These are phyloP conservation scores for Agrotis segetum DNA, from an alignment of 2,888 invertebrate genomes.

Conservation along the genomic window DNA sequence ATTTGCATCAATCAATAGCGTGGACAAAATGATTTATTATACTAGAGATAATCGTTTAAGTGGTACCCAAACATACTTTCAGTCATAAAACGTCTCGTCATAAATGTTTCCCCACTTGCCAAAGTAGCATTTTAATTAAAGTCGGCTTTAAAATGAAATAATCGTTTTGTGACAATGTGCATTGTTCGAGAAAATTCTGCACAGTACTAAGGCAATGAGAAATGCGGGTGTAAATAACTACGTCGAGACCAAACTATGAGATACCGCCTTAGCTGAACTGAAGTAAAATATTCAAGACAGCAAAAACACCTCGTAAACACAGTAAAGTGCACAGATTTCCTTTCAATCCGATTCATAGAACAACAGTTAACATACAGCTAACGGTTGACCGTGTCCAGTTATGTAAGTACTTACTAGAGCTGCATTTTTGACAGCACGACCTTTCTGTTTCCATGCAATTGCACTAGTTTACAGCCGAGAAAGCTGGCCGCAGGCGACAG, in stretches of 20 bases:
- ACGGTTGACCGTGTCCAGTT: slow-evolving; percentile 57
- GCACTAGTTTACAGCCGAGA: slow-evolving; percentile 87
- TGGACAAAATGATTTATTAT: slow-evolving; percentile 54
- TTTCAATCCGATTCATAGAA: slow-evolving; percentile 35
- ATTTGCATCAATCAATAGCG: slow-evolving; percentile 59
- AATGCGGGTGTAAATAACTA: slow-evolving; percentile 54
- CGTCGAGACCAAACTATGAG: slow-evolving; percentile 27
- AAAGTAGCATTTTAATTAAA: slow-evolving; percentile 42
- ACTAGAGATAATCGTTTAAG: slow-evolving; percentile 33
- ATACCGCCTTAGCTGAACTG: slow-evolving; percentile 30
- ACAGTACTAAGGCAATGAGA: slow-evolving; percentile 29
- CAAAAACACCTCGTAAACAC: slow-evolving; percentile 30
- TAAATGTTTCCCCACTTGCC: slow-evolving; percentile 14
- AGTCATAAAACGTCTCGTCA: neutral
- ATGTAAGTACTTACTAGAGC: slow-evolving; percentile 64
- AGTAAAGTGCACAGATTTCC: slow-evolving; percentile 34
- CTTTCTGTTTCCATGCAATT: slow-evolving; percentile 69
- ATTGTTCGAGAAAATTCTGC: slow-evolving; percentile 51
- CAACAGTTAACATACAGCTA: slow-evolving; percentile 51
- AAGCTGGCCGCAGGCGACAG: slow-evolving; percentile 83
- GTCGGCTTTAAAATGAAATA: slow-evolving; percentile 36
- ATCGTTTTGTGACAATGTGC: slow-evolving; percentile 39
- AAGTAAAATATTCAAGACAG: too few species aligned
- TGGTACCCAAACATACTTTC: neutral
- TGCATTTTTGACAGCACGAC: slow-evolving; percentile 70